Evolutionary conservation across 2,888 invertebrate species (phyloP).

Genomic region (Ophion costatus): DNA sequence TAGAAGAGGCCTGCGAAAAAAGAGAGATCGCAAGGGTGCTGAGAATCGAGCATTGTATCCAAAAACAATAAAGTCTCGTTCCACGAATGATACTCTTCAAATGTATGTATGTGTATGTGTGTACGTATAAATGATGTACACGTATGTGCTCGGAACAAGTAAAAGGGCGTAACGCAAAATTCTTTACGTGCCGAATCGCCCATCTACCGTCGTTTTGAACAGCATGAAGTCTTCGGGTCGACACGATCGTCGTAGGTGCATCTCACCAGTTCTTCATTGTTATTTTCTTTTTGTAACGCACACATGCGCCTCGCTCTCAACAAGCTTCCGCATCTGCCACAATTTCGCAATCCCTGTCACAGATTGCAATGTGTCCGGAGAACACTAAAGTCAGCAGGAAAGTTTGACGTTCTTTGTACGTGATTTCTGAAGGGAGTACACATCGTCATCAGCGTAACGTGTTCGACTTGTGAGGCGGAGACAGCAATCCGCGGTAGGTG

Average conservation of each 20-base stretch:
- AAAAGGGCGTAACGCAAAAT: neutral
- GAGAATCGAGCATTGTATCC: conserved; percentile 30
- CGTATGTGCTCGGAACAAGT: neutral
- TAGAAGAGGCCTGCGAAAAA: conserved; percentile 1
- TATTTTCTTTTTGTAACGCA: neutral
- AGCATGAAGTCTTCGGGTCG: neutral
- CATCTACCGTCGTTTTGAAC: neutral
- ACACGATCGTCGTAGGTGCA: neutral
- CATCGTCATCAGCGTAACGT: neutral
- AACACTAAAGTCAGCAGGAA: neutral
- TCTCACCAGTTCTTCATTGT: neutral
- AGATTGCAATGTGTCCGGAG: neutral
- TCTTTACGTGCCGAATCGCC: neutral
- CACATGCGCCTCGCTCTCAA: neutral
- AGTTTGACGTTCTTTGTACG: conserved; percentile 4
- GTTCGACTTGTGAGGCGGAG: neutral
- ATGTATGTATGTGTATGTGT: neutral
- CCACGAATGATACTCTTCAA: conserved; percentile 3
- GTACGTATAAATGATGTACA: neutral
- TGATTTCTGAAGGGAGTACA: conserved; percentile 15
- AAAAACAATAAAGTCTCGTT: conserved; percentile 21
- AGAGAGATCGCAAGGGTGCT: neutral
- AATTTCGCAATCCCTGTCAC: neutral
- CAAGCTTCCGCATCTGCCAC: neutral
- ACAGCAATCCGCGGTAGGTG: neutral